Base-by-base conservation (phyloP, 30 jellyfish, hydroid and myxozoan species). In the Pseudorhiza aurosa region DNA sequence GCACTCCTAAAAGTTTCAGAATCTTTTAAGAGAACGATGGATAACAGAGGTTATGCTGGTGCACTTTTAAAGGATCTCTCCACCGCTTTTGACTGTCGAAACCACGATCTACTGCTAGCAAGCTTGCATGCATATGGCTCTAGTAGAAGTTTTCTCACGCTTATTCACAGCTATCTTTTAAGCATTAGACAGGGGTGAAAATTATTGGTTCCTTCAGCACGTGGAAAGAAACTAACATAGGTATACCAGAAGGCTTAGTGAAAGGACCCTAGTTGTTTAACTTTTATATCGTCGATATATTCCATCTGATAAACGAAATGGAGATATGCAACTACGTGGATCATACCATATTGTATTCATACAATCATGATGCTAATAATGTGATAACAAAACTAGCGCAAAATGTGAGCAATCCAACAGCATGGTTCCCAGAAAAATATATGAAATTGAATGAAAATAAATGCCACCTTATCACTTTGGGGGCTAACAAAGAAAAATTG, bases 221-320 rank as follows among this genome's bases (percentile, higher is more conserved):
- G 39, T 81, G 83, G 82, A 58, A 59, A 27, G 74, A 58, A 47
- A 58, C 67, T 24, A 45, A 7, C 15, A 9, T 7, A 15, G 91
- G 96, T 25, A 91, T 74, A 22, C 76, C 90, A 27, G 91, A 85
- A 73, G 96, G 96, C 4, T 85, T 85, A 8, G 75, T 85, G 55
- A 27, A 58, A 1, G 91, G 91, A 3, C 91, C 91, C 30, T 31
- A 72, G 18, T 62, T 84, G 15, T 84, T 84, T 32, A 56, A 27
- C 51, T 0, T 72, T n/a, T 72, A 55, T 33, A 69, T 83, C 15
- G 71, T 44, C 37, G 95, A 83, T 4, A 29, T 53, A 25, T 44
- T 83, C 86, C 29, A 33, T 11, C 22, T 18, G 40, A 11, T 81
- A n/a, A 50, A 39, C 44, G 71, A 57, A 22, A 24, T 40, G n/a